phyloP scores from a whole-genome alignment of 2,888 invertebrate genomes.

The Euclidia mi region DNA sequence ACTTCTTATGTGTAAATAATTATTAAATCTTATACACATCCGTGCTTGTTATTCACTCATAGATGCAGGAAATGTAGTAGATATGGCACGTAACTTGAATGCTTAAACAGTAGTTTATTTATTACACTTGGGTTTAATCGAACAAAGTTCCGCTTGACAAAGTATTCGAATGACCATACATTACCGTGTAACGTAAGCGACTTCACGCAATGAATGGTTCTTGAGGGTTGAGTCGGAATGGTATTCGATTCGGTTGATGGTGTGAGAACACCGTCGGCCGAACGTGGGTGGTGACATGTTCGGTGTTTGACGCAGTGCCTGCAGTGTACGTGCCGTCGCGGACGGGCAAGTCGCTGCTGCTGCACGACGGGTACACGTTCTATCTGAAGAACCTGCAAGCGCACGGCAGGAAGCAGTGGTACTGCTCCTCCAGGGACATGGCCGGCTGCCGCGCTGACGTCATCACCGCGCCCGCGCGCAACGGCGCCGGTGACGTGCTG shows the following conservation, averaged over 20 bases:
- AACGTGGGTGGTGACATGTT: conserved; percentile 58
- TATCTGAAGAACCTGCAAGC: conserved; percentile 87
- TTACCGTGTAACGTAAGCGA: conserved; percentile 27
- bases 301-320: conserved; percentile 73
- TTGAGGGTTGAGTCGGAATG: conserved; percentile 38
- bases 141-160: conserved; percentile 28
- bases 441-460: conserved; percentile 86
- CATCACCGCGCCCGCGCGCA: conserved; percentile 80
- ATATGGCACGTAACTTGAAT: conserved; percentile 18
- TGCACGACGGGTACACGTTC: conserved; percentile 86
- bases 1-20: conserved; percentile 29
- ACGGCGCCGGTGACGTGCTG: conserved; percentile 79
- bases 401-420: conserved; percentile 87
- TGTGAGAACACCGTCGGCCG: conserved; percentile 43
- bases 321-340: conserved; percentile 88
- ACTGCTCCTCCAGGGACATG: conserved; percentile 87
- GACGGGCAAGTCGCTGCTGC: conserved; percentile 84
- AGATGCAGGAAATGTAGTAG: conserved; percentile 26
- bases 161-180: conserved; percentile 32
- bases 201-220: conserved; percentile 27
- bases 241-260: conserved; percentile 39
- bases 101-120: conserved; percentile 32
- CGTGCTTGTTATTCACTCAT: conserved; percentile 39
- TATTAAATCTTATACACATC: conserved; percentile 42
- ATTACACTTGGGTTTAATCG: conserved; percentile 22